Base-by-base conservation (phyloP, 2,797 vertebrate species). In the Tauraco hartlaubi region DNA sequence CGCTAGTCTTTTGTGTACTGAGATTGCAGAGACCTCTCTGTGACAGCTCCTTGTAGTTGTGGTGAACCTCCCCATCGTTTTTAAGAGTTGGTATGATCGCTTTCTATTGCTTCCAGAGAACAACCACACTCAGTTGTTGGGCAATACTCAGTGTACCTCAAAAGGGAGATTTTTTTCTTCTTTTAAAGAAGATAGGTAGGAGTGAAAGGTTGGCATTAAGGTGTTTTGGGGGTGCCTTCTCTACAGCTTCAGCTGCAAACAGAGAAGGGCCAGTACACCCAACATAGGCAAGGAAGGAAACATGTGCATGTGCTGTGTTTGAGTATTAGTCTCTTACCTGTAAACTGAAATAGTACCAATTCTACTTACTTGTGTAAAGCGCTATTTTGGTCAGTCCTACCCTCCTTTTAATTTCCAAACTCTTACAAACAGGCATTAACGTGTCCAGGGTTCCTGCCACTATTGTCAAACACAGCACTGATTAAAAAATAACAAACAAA, bases 61-160 rank as follows among this genome's bases (percentile, higher is more conserved):
- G 81, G 58, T 0, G 0, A 52, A 66, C 52, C 28, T 88, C 28
- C 16, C 31, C 11, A 14, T 8, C 0, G 0, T 69, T 54, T 82
- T 67, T 43, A 74, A 61, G 63, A 73, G 29, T 2, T 59, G 33
- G 9, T 37, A 13, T 6, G 14, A 52, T 18, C 20, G 22, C 20
- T 78, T 88, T 52, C 15, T 39, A 3, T 11, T 49, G 25, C 44
- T 81, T 78, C 56, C 68, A 69, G 61, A 73, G 33, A 75, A 61
- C 1, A 46, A n/a, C 3, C 6, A 20, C 26, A 9, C 16, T 67
- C 66, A 48, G 18, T 9, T 77, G 12, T n/a, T 51, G 31, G 52
- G 28, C 26, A 64, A 72, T 62, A n/a, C 14, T 78, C 49, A 37
- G 8, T 21, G 35, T 12, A 54, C 5, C 6, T 25, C 37, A 80